Evolutionary conservation across 2,888 invertebrate species (phyloP), one percentile per base, ranked within the genome.

Genomic region (Zootermopsis nevadensis): DNA sequence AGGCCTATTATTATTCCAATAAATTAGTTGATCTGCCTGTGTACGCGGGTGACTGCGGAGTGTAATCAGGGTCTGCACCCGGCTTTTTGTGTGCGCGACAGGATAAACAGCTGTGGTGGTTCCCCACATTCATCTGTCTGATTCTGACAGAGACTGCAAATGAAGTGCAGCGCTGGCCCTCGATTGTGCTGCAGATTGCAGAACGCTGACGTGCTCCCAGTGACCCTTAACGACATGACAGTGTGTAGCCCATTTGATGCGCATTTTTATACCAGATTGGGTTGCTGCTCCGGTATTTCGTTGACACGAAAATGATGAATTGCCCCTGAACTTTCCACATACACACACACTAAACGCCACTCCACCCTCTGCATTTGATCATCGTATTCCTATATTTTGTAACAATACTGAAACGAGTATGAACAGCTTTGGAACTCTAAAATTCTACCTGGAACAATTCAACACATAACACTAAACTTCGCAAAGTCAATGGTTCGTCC

Each of bases 271-370:
- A 42, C 74, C 27, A 38, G 74, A 38, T 33, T 74, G 74, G 38
- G 69, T 33, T 31, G 69, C 31, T 31, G 69, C 19, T 12, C 27
- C 33, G 33, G 69, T 42, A n/a, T 74, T 74, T 24, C 2, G 74
- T 74, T 74, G 74, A 74, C 74, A 74, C 74, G 74, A 19, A 74
- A 38, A 74, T 74, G 74, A 74, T 74, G 74, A 74, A 74, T 74
- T 33, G 42, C n/a, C 42, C 33, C 69, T 1, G 69, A 33, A 33
- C 69, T 69, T 69, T 24, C 2, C 69, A 69, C 67, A 67, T 19
- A 53, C 53, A 53, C 19, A 53, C 60, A n/a, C 60, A 60, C 27
- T 60, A 69, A 67, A 69, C 69, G 33, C 69, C 33, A 69, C 6
- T 19, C 69, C 33, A 31, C 22, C 69, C 69, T 12, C 22, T 69